Percentiles rank a stretch among this genome's conserved stretches.
phyloP scores from a whole-genome alignment of 2,113 vertebrate genomes.

The Pteronura brasiliensis region DNA sequence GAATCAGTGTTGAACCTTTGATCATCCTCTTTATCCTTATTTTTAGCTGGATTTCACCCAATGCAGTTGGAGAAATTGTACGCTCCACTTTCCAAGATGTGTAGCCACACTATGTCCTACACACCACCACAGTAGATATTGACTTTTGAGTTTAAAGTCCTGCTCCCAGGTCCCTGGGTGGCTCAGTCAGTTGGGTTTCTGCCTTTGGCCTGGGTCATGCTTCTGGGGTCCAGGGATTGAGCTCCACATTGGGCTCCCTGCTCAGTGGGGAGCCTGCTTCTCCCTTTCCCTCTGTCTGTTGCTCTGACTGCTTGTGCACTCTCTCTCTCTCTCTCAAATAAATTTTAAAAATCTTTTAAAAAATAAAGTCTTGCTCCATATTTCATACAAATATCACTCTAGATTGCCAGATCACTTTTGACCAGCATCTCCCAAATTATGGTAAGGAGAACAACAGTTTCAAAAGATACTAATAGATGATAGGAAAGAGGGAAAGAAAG shows the following conservation, averaged over 20 bases:
- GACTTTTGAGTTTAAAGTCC: neutral
- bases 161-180: neutral
- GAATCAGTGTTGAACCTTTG: neutral
- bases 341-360: neutral
- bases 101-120: fast-evolving
- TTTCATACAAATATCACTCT: neutral
- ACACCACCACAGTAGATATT: fast-evolving
- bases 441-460: fast-evolving
- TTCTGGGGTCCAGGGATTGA: neutral
- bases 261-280: neutral
- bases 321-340: too few relatives aligned
- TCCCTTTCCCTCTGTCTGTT: neutral
- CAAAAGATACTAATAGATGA: neutral
- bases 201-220: too few relatives aligned
- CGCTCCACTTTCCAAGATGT: neutral
- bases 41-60: neutral
- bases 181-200: too few relatives aligned
- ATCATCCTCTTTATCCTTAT: neutral
- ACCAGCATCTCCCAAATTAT: neutral
- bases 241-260: neutral
- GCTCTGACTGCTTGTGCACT: neutral
- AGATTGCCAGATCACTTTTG: neutral
- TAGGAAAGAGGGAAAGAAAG: neutral
- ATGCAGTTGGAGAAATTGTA: fast-evolving
- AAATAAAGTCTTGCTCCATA: neutral